phyloP scores from a whole-genome alignment of 2,888 invertebrate species.

The Rhyacophila evoluta region DNA sequence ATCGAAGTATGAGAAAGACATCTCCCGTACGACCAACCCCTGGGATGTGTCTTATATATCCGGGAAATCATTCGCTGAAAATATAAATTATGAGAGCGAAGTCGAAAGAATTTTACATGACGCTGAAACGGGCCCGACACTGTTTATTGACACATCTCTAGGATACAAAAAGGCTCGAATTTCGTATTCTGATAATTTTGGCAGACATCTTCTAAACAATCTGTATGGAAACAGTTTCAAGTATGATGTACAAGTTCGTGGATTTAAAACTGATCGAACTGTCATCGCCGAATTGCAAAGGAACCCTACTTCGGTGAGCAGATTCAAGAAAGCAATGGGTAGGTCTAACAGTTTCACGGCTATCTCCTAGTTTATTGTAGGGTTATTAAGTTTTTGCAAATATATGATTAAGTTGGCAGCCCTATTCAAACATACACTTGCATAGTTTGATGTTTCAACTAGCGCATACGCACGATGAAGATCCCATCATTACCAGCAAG shows the following conservation, averaged over 20 bases:
- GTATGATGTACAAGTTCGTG: constrained; percentile 72
- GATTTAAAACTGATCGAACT: constrained; percentile 84
- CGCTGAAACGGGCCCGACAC: constrained; percentile 32
- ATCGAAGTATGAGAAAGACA: constrained; percentile 4
- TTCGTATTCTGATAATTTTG: constrained; percentile 61
- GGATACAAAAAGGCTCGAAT: constrained; percentile 54
- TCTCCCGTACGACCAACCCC: constrained; percentile 50
- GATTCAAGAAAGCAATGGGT: constrained; percentile 73
- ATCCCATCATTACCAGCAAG: too few species aligned
- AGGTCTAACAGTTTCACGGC: too few species aligned
- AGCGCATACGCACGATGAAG: too few species aligned
- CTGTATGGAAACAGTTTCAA: constrained; percentile 58
- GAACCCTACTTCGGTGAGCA: constrained; percentile 77
- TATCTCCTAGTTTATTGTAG: too few species aligned
- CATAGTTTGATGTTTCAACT: too few species aligned
- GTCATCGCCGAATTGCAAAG: constrained; percentile 77
- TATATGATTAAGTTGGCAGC: too few species aligned
- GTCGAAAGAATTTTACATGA: constrained; percentile 39
- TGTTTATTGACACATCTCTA: constrained; percentile 43
- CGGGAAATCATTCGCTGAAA: constrained; percentile 58
- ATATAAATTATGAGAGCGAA: constrained; percentile 55
- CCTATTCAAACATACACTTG: too few species aligned
- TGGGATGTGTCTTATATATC: constrained; percentile 61
- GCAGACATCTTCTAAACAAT: constrained; percentile 59
- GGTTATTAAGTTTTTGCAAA: too few species aligned